Conservation (phyloP, 92 coral and sea anemone genomes). For the Phymanthus crucifer region DNA sequence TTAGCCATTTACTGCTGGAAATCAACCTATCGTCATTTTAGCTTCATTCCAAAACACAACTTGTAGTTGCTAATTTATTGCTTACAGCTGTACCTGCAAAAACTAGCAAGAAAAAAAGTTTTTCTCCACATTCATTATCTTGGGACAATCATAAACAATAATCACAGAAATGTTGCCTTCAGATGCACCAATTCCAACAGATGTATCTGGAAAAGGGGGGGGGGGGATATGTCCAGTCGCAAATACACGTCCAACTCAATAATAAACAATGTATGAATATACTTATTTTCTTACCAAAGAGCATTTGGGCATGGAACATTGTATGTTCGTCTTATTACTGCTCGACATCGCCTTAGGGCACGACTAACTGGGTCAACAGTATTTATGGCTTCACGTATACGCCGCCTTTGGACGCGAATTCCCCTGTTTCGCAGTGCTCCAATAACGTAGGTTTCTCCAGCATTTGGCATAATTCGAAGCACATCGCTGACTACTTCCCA, state of each 20-base stretch:
- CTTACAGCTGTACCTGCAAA: not conserved
- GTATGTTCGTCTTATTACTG: slow-evolving; percentile 51
- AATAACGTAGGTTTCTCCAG: slow-evolving; percentile 54
- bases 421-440: slow-evolving; percentile 53
- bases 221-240: not conserved
- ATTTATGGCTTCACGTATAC: slow-evolving; percentile 56
- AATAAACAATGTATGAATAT: not conserved
- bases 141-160: not conserved
- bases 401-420: slow-evolving; percentile 57
- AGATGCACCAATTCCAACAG: not conserved
- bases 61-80: not conserved
- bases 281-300: slow-evolving; percentile 47
- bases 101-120: not conserved
- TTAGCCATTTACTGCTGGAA: not conserved
- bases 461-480: slow-evolving; percentile 40
- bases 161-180: not conserved
- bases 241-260: not conserved
- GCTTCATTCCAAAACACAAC: not conserved
- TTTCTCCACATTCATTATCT: not conserved
- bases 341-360: slow-evolving; percentile 51
- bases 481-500: slow-evolving; percentile 50
- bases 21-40: not conserved
- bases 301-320: slow-evolving; percentile 68
- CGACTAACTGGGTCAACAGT: slow-evolving; percentile 67
- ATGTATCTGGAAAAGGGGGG: not conserved